Conservation (phyloP, 2,888 invertebrate genomes). For the Dicyrtomina minuta region DNA sequence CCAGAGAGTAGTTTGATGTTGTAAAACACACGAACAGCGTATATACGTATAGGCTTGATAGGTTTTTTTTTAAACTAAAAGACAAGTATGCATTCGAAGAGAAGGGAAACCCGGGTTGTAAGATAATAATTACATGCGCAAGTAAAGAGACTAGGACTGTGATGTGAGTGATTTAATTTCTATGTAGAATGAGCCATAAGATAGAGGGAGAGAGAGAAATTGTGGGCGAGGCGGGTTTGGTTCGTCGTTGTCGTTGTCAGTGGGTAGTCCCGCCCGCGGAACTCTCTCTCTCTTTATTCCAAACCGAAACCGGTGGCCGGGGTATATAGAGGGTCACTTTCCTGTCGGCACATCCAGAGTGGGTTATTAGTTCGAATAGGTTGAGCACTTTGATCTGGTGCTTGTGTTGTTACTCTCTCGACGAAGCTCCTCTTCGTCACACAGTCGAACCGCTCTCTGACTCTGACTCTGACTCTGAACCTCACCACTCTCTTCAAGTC, state of each 20-base stretch:
- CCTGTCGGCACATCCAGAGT: conserved; percentile 24
- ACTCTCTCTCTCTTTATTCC: too few species aligned
- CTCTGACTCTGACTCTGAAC: background rate
- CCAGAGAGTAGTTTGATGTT: conserved; percentile 11
- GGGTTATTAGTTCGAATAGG: conserved; percentile 32
- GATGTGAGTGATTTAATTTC: conserved; percentile 34
- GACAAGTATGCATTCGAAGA: background rate
- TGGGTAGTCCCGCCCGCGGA: conserved; percentile 29
- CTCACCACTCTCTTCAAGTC: background rate
- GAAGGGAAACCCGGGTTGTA: conserved; percentile 1
- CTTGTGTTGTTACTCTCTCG: conserved; percentile 10
- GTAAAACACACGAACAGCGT: conserved; percentile 3
- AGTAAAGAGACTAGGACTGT: conserved; percentile 26
- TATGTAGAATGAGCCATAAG: conserved; percentile 5
- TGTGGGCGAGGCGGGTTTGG: conserved; percentile 27
- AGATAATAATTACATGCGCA: conserved; percentile 33
- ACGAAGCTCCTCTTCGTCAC: too few species aligned
- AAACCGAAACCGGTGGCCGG: background rate
- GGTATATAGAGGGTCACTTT: conserved; percentile 37
- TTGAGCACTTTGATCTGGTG: conserved; percentile 30
- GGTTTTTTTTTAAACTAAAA: too few species aligned
- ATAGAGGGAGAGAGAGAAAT: conserved; percentile 8
- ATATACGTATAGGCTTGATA: too few species aligned
- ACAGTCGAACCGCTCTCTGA: conserved; percentile 2
- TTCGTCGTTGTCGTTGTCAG: background rate